Evolutionary conservation across 92 coral and sea anemone species (phyloP), one percentile per base, ranked within the genome.

Genomic region (Ricordea florida): DNA sequence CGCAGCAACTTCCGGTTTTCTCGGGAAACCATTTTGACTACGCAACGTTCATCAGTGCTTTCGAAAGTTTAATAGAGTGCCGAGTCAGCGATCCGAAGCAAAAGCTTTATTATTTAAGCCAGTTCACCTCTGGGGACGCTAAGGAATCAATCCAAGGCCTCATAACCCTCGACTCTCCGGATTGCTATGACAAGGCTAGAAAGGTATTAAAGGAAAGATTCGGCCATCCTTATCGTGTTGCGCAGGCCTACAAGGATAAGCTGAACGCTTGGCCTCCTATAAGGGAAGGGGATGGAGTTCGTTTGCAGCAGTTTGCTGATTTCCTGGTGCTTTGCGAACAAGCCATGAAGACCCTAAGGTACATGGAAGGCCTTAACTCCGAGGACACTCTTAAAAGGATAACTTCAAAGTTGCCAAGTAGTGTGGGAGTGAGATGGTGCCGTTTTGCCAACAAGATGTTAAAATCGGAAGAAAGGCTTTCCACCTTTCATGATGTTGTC

Each of bases 311-410:
- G 51, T 57, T 72, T 43, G 30, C 73, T 8, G 87, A 62, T 45
- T 60, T 81, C 45, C 47, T 72, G 30, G 80, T 72, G 17, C 74
- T 48, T 28, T 31, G 74, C 36, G 68, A 71, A 62, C 74, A 81
- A 62, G 75, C 80, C 23, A 72, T 81, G 79, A 80, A 80, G 52
- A 59, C 64, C 31, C 32, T 63, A 6, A 50, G 34, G 60, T 57
- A 69, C 49, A 73, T 82, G 87, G 69, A 72, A 37, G 87, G 72
- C 44, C 66, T 81, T 36, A 62, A 72, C 48, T 71, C 80, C 5
- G 59, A 62, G 52, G 74, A 71, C 6, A 49, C 51, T 13, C 36
- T 81, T 2, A 46, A 28, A 44, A 30, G 40, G 70, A 20, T 68
- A 22, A 25, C 47, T 9, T 57, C 71, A 27, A 68, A 33, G 59